Evolutionary conservation across 2,888 invertebrate species (phyloP), one percentile per base, ranked within the genome.

Genomic region (Eupithecia dodoneata): DNA sequence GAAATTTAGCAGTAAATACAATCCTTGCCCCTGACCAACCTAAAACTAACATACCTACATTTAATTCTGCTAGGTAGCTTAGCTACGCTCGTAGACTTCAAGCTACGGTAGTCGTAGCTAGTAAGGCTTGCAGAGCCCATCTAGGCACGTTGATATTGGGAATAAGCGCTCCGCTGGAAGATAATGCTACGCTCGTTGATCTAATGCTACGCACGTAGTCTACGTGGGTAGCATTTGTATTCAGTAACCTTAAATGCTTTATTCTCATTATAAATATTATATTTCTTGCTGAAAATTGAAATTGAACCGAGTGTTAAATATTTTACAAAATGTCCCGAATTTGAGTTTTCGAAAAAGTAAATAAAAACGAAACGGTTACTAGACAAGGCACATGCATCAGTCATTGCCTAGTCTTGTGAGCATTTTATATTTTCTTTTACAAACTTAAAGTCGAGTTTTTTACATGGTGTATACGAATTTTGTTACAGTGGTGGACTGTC

Each of bases 401-500:
- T 30, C 30, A 30, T 30, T 0, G 30, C 30, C 30, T 30, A 30
- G 30, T 30, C 30, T 30, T 30, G 30, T 30, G 30, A 30, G 30
- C 30, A 30, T 30, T 30, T 30, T 30, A 30, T 30, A 30, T 30
- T 30, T 30, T 30, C 30, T 30, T 30, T 30, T 30, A 30, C 30
- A 1, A 30, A 30, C 30, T 30, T 30, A 30, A 30, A 30, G 30
- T 30, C 30, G 30, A 30, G 30, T 30, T 30, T 30, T 30, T 30
- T 30, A 30, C 30, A 30, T 30, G 30, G 30, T 30, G 30, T 30
- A 30, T 30, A 0, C 15, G 7, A 10, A 10, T 59, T 66, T 47
- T 73, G 52, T 90, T 89, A 12, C 87, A 91, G 91, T 86, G 89
- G 86, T 92, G 89, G 89, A 83, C 84, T 0, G 80, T 85, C 2